Conservation (phyloP, 2,888 invertebrate genomes). For the Eubasilissa splendida region DNA sequence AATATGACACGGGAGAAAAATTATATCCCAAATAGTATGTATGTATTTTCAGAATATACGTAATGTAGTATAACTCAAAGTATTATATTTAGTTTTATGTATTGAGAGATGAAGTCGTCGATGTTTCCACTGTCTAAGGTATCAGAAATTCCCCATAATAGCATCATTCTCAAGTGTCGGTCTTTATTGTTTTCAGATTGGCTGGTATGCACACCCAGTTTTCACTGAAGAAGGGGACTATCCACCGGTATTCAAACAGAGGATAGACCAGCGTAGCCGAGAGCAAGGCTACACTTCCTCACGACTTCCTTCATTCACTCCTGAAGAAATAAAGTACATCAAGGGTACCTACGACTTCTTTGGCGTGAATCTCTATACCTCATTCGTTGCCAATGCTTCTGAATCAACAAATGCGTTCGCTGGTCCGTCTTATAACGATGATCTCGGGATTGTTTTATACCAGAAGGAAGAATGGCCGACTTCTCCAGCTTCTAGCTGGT, state of each 20-base stretch:
- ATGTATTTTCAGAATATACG: too few species aligned
- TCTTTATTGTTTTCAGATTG: constrained; percentile 63
- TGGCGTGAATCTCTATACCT: constrained; percentile 80
- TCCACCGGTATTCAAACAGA: constrained; percentile 73
- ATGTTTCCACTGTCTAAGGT: neutral
- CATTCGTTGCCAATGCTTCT: constrained; percentile 62
- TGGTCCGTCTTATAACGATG: constrained; percentile 31
- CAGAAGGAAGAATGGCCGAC: constrained; percentile 39
- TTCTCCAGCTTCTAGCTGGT: constrained; percentile 52
- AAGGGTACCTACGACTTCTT: constrained; percentile 77
- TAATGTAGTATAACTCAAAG: too few species aligned
- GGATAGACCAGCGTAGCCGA: constrained; percentile 72
- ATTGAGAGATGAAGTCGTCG: neutral
- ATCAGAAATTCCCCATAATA: neutral
- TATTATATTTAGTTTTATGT: neutral
- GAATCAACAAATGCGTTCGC: constrained; percentile 2
- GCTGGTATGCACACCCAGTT: constrained; percentile 76
- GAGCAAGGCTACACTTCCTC: constrained; percentile 73
- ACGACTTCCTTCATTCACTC: constrained; percentile 73
- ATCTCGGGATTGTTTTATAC: constrained; percentile 34
- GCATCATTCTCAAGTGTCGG: neutral
- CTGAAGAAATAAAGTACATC: constrained; percentile 74
- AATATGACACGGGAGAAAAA: too few species aligned
- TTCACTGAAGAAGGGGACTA: constrained; percentile 75
- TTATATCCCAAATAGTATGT: too few species aligned